phyloP scores from a whole-genome alignment of 2,888 invertebrate genomes.

The Adelphocoris suturalis region DNA sequence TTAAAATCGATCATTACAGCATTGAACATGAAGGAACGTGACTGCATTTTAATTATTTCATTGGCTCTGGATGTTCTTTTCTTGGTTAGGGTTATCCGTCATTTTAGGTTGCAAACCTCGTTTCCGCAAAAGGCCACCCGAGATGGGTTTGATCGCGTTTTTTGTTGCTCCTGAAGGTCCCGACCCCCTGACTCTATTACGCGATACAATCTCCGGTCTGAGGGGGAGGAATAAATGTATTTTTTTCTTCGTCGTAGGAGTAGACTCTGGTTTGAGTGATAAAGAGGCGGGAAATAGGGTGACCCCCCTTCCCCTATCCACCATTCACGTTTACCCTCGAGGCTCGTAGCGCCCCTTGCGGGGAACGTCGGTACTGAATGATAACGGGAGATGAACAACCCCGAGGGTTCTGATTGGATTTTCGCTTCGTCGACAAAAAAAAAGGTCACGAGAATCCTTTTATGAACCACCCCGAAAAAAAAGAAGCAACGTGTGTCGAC shows the following conservation, averaged over 20 bases:
- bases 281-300: neutral
- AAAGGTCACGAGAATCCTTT: neutral
- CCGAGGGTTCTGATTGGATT: constrained; percentile 20
- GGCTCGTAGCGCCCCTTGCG: neutral
- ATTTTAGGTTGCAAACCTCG: no score
- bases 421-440: neutral
- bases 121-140: no score
- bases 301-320: neutral
- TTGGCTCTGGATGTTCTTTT: no score
- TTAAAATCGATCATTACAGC: no score
- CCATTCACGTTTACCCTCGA: neutral
- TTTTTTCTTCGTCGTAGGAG: neutral
- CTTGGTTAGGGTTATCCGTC: no score
- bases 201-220: constrained; percentile 8
- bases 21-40: no score
- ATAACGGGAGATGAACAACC: neutral
- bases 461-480: neutral
- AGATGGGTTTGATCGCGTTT: neutral
- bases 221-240: neutral
- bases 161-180: neutral
- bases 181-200: neutral
- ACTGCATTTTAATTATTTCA: no score
- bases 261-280: neutral
- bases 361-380: neutral
- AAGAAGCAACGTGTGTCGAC: neutral